These are phyloP conservation scores for Clupea harengus DNA, from an alignment of 2,113 vertebrate species.

Conservation along the genomic window DNA sequence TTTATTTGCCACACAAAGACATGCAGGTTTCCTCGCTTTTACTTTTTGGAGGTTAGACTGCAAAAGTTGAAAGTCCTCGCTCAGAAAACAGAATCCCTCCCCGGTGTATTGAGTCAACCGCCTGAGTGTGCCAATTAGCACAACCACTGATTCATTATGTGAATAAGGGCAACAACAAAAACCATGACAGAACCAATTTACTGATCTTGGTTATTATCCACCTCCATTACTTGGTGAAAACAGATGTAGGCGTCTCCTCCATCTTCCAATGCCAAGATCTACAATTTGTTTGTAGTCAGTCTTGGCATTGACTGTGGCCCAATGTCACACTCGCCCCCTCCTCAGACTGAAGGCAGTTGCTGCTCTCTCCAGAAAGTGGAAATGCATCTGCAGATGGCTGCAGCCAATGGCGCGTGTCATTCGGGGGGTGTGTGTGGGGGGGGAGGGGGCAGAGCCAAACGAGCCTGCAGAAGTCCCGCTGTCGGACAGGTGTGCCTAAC, in stretches of 20 bases:
- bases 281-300: neutral
- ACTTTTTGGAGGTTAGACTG: neutral
- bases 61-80: neutral
- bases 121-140: neutral
- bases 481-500: slow-evolving; percentile 10
- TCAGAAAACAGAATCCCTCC: neutral
- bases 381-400: neutral
- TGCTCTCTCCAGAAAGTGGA: neutral
- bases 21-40: neutral
- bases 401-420: neutral
- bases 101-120: neutral
- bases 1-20: slow-evolving; percentile 1
- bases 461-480: neutral
- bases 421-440: neutral
- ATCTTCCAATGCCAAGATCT: neutral
- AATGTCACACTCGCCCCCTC: neutral
- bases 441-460: neutral
- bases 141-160: neutral
- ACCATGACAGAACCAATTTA: neutral
- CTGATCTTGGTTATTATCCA: neutral
- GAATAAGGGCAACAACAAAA: neutral
- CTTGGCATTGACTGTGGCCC: neutral
- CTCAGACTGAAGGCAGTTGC: neutral
- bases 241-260: neutral
- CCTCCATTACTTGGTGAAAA: neutral